Percentiles rank a stretch among this genome's conserved stretches.
Conservation (phyloP, 2,113 vertebrate species). For the Echinops telfairi region DNA sequence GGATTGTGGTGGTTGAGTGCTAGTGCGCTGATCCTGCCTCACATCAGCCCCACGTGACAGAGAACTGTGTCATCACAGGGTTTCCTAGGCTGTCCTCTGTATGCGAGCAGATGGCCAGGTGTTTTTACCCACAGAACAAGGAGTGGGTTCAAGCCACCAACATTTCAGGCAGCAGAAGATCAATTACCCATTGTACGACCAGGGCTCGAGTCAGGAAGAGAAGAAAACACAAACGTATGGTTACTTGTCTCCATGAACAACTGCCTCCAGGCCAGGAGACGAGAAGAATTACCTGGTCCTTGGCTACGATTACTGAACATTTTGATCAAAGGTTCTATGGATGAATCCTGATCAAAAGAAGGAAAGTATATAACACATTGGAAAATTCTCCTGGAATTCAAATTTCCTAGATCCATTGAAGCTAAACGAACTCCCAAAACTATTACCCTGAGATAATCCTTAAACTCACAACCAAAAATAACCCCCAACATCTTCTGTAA, state of each 20-base stretch:
- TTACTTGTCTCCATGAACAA: not conserved
- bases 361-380: not conserved
- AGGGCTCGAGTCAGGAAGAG: not conserved
- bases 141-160: not conserved
- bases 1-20: not conserved
- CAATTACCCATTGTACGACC: not conserved
- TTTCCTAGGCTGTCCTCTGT: not conserved
- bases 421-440: not conserved
- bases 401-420: not conserved
- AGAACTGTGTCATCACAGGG: not conserved
- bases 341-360: not conserved
- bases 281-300: not conserved
- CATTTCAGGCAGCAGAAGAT: not conserved
- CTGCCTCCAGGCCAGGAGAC: not conserved
- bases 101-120: not conserved
- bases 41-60: not conserved
- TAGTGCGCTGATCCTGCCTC: not conserved
- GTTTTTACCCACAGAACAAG: not conserved
- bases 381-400: not conserved
- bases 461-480: not conserved
- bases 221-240: not conserved
- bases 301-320: not conserved
- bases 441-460: not conserved
- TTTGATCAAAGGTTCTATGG: not conserved
- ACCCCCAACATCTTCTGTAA: not conserved